A percentile compares a stretch with the other conserved stretches of the same genome.
Conservation (phyloP, 2,113 vertebrate genomes). For the Mobula hypostoma region DNA sequence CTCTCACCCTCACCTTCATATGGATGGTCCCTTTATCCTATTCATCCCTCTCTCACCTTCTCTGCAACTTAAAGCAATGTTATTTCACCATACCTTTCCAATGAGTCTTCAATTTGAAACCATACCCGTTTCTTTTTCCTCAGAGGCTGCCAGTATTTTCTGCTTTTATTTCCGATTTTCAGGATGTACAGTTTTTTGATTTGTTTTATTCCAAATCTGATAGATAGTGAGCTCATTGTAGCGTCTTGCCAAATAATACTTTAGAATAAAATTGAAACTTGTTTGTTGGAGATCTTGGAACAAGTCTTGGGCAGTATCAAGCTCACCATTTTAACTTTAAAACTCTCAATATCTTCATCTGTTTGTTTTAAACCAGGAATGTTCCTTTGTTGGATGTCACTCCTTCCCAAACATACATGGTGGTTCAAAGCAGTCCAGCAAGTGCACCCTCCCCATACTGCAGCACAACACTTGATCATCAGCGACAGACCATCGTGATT, state of each 20-base stretch:
- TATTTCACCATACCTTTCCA: too few species aligned
- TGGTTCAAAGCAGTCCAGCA: constrained; percentile 70
- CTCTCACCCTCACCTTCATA: too few species aligned
- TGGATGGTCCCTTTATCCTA: too few species aligned
- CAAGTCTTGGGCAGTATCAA: not conserved
- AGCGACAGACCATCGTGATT: constrained; percentile 87
- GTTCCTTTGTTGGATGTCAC: constrained; percentile 61
- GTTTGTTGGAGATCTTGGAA: not conserved
- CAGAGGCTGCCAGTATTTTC: too few species aligned
- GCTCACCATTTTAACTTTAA: not conserved
- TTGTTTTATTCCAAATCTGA: too few species aligned
- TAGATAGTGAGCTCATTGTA: not conserved
- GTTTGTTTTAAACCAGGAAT: constrained; percentile 52
- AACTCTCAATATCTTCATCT: not conserved
- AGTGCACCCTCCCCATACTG: constrained; percentile 63
- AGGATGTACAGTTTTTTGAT: too few species aligned
- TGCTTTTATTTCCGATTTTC: too few species aligned
- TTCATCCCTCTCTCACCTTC: too few species aligned
- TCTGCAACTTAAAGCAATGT: too few species aligned
- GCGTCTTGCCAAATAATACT: not conserved
- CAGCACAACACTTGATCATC: constrained; percentile 61
- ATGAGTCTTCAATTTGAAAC: too few species aligned
- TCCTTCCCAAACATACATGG: constrained; percentile 65
- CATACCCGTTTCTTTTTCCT: too few species aligned
- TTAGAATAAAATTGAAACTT: not conserved